These are phyloP conservation scores for Euwallacea similis DNA, from an alignment of 1,140 invertebrate species.

Conservation along the genomic window DNA sequence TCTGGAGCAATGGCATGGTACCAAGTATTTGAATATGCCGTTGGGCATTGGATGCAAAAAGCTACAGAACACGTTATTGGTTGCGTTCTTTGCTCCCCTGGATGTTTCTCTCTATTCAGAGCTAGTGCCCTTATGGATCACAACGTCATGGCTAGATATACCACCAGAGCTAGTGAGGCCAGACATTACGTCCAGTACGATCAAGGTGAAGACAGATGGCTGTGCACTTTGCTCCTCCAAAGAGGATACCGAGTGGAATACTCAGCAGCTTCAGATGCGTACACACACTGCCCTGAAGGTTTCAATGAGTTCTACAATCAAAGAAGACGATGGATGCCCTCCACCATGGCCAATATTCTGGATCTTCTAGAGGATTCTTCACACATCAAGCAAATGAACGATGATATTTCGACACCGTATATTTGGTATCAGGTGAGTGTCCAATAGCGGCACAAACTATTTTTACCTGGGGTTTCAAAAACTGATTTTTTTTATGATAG, in stretches of 20 bases:
- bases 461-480: background rate
- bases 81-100: constrained; percentile 86
- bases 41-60: constrained; percentile 94
- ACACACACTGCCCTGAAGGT: constrained; percentile 86
- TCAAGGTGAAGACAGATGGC: constrained; percentile 86
- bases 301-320: constrained; percentile 90
- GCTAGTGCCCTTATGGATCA: constrained; percentile 88
- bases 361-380: constrained; percentile 76
- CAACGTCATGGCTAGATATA: constrained; percentile 87
- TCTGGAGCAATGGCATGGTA: constrained; percentile 90
- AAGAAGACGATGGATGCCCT: constrained; percentile 84
- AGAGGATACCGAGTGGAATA: constrained; percentile 89
- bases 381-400: constrained; percentile 76
- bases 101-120: constrained; percentile 89
- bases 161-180: constrained; percentile 76
- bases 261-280: constrained; percentile 88
- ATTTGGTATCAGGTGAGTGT: constrained; percentile 74
- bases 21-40: constrained; percentile 91
- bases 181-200: constrained; percentile 91
- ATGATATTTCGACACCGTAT: constrained; percentile 83
- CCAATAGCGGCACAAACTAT: background rate
- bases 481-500: too few species aligned
- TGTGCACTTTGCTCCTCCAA: constrained; percentile 84
- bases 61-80: constrained; percentile 92
- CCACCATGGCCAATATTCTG: constrained; percentile 86